phyloP scores from a whole-genome alignment of 2,113 vertebrate genomes.

The Otis tarda region DNA sequence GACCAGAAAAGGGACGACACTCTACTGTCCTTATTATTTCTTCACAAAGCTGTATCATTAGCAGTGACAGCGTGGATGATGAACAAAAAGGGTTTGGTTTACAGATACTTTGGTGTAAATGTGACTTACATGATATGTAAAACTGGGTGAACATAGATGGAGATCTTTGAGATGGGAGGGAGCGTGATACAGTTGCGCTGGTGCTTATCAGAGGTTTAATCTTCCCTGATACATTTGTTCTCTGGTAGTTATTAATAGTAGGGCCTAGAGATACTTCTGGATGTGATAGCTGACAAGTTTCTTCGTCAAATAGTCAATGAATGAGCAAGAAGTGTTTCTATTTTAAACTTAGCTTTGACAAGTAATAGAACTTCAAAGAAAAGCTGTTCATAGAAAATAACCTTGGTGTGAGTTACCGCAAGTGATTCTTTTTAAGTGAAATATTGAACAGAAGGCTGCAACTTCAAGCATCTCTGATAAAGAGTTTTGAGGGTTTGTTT shows the following conservation, averaged over 20 bases:
- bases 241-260: slow-evolving; percentile 42
- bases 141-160: not conserved
- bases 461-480: not conserved
- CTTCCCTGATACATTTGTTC: slow-evolving; percentile 43
- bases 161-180: not conserved
- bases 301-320: slow-evolving; percentile 60
- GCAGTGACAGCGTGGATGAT: not conserved
- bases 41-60: not conserved
- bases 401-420: not conserved
- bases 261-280: slow-evolving; percentile 22
- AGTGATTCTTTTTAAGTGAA: not conserved
- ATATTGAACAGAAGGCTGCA: not conserved
- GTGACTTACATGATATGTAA: not conserved
- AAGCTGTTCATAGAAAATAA: slow-evolving; percentile 24
- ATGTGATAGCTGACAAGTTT: slow-evolving; percentile 58
- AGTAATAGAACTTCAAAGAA: slow-evolving; percentile 39
- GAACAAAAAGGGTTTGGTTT: not conserved
- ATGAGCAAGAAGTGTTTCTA: slow-evolving; percentile 56
- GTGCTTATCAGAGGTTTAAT: slow-evolving; percentile 25
- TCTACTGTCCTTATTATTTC: not conserved
- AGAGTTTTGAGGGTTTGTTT: not conserved
- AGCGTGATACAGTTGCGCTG: accelerated
- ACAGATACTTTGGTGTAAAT: not conserved
- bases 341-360: slow-evolving; percentile 44
- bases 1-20: not conserved